These are phyloP conservation scores for Australoheros facetus DNA, from an alignment of 2,797 vertebrate genomes.

Conservation along the genomic window DNA sequence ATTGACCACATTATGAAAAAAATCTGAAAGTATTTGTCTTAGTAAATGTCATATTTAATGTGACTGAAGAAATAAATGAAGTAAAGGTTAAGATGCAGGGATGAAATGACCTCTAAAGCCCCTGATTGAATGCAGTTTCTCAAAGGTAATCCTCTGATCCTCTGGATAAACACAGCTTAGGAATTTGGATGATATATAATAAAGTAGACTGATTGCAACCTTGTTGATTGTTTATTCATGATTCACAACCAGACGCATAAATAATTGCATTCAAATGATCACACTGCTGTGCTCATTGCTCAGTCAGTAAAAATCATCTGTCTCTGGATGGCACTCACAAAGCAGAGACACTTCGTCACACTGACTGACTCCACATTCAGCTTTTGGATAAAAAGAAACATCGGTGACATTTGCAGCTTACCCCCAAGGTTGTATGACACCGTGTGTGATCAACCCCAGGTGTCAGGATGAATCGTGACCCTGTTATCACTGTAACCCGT, in stretches of 20 bases:
- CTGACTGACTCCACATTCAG: background rate
- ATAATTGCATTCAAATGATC: slow-evolving; percentile 7
- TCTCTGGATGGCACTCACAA: background rate
- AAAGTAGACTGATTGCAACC: slow-evolving; percentile 6
- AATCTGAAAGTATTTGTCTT: background rate
- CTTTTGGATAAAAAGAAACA: slow-evolving; percentile 20
- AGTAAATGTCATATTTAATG: background rate
- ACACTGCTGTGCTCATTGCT: background rate
- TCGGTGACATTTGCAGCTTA: slow-evolving; percentile 22
- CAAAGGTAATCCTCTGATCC: background rate
- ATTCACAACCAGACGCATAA: background rate
- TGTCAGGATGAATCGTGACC: slow-evolving; percentile 23
- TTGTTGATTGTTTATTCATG: slow-evolving; percentile 20
- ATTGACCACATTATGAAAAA: background rate
- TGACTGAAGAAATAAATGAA: background rate
- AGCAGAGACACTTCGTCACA: slow-evolving; percentile 12
- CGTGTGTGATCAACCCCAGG: slow-evolving; percentile 3
- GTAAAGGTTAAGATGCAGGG: background rate
- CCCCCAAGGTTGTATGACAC: background rate
- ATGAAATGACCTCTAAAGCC: background rate
- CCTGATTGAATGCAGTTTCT: background rate
- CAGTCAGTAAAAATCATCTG: background rate
- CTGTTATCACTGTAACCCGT: background rate
- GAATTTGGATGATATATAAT: background rate
- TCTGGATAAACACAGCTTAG: background rate